Percentiles rank a stretch among this genome's conserved stretches.
Evolutionary conservation across 2,888 invertebrate genomes (phyloP).

Genomic region (Drosophila putrida): DNA sequence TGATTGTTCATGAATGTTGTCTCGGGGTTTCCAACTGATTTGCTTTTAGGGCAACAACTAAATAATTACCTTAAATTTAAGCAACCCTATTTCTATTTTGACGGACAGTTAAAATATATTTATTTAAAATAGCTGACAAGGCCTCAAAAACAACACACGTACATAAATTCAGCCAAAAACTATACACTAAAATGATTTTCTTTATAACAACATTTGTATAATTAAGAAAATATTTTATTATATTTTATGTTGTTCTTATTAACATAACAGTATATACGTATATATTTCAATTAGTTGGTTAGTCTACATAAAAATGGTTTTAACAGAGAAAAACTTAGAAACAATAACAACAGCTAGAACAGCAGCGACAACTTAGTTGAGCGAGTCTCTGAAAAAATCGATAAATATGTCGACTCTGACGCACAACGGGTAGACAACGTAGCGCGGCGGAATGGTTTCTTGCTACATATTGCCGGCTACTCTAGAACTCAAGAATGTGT

Average conservation of each 20-base stretch:
- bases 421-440: conserved; percentile 28
- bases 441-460: conserved; percentile 14
- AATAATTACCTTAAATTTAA: not conserved
- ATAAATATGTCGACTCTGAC: conserved; percentile 68
- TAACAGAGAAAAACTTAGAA: conserved; percentile 36
- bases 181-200: not conserved
- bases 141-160: not conserved
- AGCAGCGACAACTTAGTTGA: conserved; percentile 33
- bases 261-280: not conserved
- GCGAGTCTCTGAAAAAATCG: conserved; percentile 65
- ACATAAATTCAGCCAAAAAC: not conserved
- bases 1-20: not conserved
- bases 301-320: conserved; percentile 4
- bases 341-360: conserved; percentile 17
- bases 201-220: not conserved
- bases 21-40: not conserved
- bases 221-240: conserved; percentile 13
- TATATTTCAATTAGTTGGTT: not conserved
- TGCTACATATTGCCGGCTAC: conserved; percentile 60
- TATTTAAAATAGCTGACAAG: not conserved
- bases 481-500: conserved; percentile 18
- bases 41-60: not conserved
- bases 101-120: not conserved
- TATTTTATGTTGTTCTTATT: not conserved
- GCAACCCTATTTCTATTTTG: not conserved